These are phyloP conservation scores for Tinamus major DNA, from an alignment of 2,797 vertebrate species.

Conservation along the genomic window DNA sequence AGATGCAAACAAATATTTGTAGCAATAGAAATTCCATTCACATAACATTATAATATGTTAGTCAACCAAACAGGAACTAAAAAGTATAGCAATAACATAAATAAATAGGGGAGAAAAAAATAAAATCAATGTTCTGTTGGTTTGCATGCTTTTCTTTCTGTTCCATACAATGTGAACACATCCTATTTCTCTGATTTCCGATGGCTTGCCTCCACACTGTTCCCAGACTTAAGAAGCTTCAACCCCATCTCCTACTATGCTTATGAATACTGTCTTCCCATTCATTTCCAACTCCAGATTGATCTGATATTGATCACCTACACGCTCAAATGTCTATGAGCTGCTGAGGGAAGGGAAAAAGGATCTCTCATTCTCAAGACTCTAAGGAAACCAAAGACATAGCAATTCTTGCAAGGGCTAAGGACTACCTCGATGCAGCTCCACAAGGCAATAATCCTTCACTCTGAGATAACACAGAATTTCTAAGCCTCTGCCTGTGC, in stretches of 20 bases:
- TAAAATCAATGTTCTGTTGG: rapidly evolving
- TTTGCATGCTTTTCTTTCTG: neutral
- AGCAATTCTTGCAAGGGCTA: rapidly evolving
- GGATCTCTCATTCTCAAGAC: neutral
- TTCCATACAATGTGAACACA: neutral
- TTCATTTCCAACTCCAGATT: neutral
- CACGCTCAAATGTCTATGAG: neutral
- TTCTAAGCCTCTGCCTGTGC: neutral
- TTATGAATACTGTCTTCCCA: neutral
- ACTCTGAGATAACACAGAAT: neutral
- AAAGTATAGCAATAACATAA: neutral
- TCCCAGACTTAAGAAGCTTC: neutral
- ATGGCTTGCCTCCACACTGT: neutral
- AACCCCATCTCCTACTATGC: neutral
- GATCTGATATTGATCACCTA: neutral
- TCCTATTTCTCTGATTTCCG: neutral
- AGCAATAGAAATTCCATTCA: neutral
- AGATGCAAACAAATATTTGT: neutral
- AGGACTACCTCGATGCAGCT: neutral
- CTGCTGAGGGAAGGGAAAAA: neutral
- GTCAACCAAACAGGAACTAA: neutral
- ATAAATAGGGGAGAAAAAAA: neutral
- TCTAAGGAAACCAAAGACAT: neutral
- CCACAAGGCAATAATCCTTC: neutral
- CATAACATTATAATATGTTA: neutral